Evolutionary conservation across 2,797 vertebrate genomes (phyloP), one percentile per base, ranked within the genome.

Genomic region (Chrosomus eos): DNA sequence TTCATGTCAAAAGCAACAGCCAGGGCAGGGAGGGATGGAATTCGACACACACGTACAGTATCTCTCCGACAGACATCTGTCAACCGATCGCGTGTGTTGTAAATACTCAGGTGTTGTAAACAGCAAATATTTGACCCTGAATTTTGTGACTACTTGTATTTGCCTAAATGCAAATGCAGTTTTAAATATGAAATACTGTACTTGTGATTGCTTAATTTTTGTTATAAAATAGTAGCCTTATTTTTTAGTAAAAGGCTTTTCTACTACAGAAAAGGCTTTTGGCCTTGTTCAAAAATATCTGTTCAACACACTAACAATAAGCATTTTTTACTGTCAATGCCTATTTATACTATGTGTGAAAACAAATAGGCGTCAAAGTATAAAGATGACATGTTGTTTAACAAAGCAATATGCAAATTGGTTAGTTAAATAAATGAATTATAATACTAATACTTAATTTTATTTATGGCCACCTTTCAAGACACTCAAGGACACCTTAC

Each of bases 1-100:
- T 88, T 85, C 85, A 70, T 90, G 90, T 90, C 91, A 92, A 91
- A 48, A 93, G 93, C 91, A 93, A 93, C 90, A 93, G 92, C 93
- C 92, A 74, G 78, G 86, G 64, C 73, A 64, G 28, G 68, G 80
- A 84, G 11, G 79, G 78, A 85, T 85, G 79, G 40, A 85, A 82
- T 87, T 82, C 48, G 60, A 87, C 82, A 84, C 86, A 84, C 82
- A 64, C 4, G 10, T 73, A 71, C 48, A 68, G 23, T 36, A 36
- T 70, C 51, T 68, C 51, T 53, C 71, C 43, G 21, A 71, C 51
- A 71, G 36, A 68, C 86, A 87, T 83, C 62, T 87, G 81, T 80
- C 71, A 55, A 62, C 75, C 67, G 33, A 70, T 38, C 3, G 23
- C n/a, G 3, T 75, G 58, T 70, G 76, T 16, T 80, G 62, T 83